phyloP scores from a whole-genome alignment of 2,797 vertebrate genomes.

The Iguana delicatissima region DNA sequence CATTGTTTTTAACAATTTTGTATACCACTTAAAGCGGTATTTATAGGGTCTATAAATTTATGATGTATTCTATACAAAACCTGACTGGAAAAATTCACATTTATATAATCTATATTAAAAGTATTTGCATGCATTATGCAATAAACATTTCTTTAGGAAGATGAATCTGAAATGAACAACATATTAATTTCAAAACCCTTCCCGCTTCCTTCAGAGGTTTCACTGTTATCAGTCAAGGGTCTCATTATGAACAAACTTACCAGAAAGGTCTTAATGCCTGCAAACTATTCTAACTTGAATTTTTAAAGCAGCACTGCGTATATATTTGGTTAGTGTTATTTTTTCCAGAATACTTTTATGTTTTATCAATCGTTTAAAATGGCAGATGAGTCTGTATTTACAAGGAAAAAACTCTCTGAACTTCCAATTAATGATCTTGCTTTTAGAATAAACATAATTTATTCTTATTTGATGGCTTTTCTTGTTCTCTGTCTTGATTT shows the following conservation, averaged over 20 bases:
- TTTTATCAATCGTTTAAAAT: not conserved
- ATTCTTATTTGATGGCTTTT: not conserved
- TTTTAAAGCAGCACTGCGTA: not conserved
- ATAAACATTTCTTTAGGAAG: not conserved
- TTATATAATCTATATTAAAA: not conserved
- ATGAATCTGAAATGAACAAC: not conserved
- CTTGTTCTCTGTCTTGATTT: not conserved
- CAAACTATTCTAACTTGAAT: not conserved
- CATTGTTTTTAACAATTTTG: not conserved
- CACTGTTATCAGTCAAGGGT: not conserved
- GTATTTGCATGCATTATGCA: not conserved
- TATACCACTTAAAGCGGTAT: slow-evolving; percentile 1
- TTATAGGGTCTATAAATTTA: slow-evolving; percentile 11
- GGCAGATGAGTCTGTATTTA: not conserved
- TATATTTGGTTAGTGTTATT: not conserved
- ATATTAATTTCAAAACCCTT: not conserved
- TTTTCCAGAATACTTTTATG: not conserved
- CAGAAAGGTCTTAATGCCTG: not conserved
- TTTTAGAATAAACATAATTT: too few relatives aligned
- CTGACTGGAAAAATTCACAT: not conserved
- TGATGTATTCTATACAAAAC: not conserved
- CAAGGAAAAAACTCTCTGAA: too few relatives aligned
- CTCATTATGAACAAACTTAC: not conserved
- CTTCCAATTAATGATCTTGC: too few relatives aligned
- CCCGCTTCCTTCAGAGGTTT: not conserved